These are phyloP conservation scores for Thalassoma bifasciatum DNA, from an alignment of 2,113 vertebrate species.

Conservation along the genomic window DNA sequence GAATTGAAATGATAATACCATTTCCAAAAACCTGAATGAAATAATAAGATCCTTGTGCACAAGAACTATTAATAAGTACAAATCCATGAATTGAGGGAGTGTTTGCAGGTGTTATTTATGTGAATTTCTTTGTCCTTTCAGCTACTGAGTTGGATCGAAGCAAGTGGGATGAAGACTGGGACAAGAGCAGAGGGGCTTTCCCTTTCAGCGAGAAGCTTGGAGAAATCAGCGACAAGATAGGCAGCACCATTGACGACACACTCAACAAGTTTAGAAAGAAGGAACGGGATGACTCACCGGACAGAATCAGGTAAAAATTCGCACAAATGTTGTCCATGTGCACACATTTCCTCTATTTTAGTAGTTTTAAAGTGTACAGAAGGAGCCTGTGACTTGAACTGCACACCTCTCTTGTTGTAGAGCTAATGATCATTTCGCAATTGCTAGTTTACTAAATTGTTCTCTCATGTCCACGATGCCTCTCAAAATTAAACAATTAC, in stretches of 20 bases:
- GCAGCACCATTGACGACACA: conserved; percentile 97
- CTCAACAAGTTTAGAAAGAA: conserved; percentile 98
- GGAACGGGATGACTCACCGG: conserved; percentile 94
- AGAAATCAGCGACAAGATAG: conserved; percentile 97
- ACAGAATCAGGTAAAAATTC: conserved; percentile 88
- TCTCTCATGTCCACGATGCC: too few species aligned
- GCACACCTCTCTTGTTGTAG: neutral
- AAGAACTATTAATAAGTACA: neutral
- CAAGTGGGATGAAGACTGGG: conserved; percentile 99
- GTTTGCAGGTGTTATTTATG: neutral
- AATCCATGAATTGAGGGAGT: neutral
- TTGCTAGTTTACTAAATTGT: neutral
- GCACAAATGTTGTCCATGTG: neutral
- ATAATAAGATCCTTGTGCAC: neutral
- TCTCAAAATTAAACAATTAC: neutral
- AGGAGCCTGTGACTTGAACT: neutral
- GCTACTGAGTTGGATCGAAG: conserved; percentile 86
- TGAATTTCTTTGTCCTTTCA: conserved; percentile 13
- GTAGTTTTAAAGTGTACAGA: neutral
- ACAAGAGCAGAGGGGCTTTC: conserved; percentile 91
- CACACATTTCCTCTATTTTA: neutral
- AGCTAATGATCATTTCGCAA: neutral
- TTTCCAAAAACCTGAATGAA: neutral
- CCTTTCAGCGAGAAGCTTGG: conserved; percentile 98
- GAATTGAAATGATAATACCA: conserved; percentile 9